phyloP scores from a whole-genome alignment of 2,797 vertebrate genomes.

The Dermochelys coriacea region DNA sequence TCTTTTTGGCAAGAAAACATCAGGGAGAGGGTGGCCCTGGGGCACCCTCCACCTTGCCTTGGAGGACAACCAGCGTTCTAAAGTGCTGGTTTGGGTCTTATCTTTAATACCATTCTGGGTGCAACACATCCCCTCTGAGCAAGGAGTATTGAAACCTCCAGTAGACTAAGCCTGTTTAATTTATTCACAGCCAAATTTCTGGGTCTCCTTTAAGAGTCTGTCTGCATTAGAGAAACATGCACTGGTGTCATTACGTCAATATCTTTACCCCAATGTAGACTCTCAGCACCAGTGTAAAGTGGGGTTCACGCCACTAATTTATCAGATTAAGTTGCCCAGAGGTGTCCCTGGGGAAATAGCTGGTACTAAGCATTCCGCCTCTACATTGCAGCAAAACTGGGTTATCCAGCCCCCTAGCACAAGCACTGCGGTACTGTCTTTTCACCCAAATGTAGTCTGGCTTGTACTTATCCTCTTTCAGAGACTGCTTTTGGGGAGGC shows the following conservation, averaged over 20 bases:
- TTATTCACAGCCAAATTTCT: background rate
- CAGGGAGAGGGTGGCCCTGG: background rate
- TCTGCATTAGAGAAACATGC: background rate
- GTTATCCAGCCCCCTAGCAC: background rate
- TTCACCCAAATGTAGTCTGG: background rate
- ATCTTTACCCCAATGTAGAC: background rate
- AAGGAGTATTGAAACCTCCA: background rate
- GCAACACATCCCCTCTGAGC: background rate
- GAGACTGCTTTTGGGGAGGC: background rate
- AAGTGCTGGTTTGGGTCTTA: background rate
- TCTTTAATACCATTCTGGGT: background rate
- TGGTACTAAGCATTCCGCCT: accelerated
- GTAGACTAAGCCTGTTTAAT: background rate
- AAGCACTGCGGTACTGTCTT: background rate
- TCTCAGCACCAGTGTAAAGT: background rate
- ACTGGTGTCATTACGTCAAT: background rate
- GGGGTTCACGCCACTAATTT: background rate
- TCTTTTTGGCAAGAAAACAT: background rate
- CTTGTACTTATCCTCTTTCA: background rate
- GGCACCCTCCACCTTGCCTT: background rate
- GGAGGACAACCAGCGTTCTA: background rate
- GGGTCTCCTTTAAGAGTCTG: background rate
- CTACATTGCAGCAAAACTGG: background rate
- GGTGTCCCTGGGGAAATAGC: background rate
- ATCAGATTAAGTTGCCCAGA: accelerated